These are phyloP conservation scores for Odontocolon sp. DNA, from an alignment of 2,888 invertebrate genomes.

Conservation along the genomic window DNA sequence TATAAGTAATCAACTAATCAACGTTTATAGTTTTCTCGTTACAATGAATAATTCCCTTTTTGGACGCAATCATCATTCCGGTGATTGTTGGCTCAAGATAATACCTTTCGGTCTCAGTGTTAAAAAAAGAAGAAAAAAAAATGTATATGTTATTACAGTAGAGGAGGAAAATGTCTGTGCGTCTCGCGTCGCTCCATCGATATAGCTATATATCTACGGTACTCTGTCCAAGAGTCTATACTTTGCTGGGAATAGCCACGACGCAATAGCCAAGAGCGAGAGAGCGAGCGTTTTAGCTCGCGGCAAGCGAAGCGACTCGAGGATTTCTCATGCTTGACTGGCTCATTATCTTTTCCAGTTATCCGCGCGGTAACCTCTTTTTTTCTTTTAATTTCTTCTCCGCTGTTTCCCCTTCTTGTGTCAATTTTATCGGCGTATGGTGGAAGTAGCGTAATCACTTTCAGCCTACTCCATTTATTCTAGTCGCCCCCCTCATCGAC, in stretches of 20 bases:
- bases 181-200: conserved; percentile 1
- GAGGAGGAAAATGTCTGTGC: not conserved
- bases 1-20: not conserved
- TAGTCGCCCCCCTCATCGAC: not conserved
- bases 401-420: conserved; percentile 1
- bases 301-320: conserved; percentile 26
- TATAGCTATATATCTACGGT: not conserved
- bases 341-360: conserved; percentile 58
- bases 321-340: conserved; percentile 53
- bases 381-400: conserved; percentile 14
- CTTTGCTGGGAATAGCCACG: conserved; percentile 22
- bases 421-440: conserved; percentile 32
- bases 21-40: not conserved
- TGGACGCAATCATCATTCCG: not conserved
- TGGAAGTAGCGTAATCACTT: conserved; percentile 25
- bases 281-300: not conserved
- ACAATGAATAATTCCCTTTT: conserved; percentile 1
- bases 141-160: conserved; percentile 13
- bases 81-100: not conserved
- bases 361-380: conserved; percentile 48
- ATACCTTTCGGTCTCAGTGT: not conserved
- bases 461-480: conserved; percentile 50
- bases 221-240: conserved; percentile 1
- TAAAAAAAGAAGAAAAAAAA: not conserved
- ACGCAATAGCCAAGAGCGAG: conserved; percentile 7